Evolutionary conservation across 1,140 invertebrate genomes (phyloP).

Genomic region (Agrypnia vestita): DNA sequence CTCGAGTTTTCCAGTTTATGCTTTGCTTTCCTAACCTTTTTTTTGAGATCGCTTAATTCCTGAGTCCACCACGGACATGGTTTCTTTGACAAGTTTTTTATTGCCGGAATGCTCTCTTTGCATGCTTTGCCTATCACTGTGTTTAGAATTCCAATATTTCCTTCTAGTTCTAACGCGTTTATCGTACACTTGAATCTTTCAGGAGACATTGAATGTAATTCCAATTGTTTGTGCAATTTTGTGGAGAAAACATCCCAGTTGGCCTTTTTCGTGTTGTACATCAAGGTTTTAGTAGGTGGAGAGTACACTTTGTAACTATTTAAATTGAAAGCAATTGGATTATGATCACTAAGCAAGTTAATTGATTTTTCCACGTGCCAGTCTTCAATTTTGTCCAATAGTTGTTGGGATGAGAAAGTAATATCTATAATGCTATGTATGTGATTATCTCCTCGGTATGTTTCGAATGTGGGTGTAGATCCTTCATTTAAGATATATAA

Average conservation of each 20-base stretch:
- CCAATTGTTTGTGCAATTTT: background rate
- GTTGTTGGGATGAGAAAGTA: background rate
- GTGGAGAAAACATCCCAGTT: background rate
- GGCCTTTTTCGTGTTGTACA: background rate
- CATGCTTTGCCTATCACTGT: background rate
- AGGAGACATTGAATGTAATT: background rate
- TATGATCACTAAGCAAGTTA: background rate
- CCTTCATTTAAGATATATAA: background rate
- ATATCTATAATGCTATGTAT: background rate
- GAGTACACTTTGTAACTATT: background rate
- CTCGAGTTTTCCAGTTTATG: background rate
- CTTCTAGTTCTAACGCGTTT: background rate
- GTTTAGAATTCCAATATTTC: background rate
- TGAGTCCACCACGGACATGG: background rate
- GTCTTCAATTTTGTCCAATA: background rate
- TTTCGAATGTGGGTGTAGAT: background rate
- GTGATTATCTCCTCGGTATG: background rate
- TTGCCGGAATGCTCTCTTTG: background rate
- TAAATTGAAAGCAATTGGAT: constrained; percentile 8
- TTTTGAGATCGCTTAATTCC: background rate
- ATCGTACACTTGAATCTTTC: background rate
- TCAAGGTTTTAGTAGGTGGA: background rate
- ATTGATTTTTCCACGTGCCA: background rate
- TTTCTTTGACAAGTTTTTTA: background rate
- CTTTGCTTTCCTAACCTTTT: background rate